Percentiles rank a stretch among this genome's conserved stretches.
These are phyloP conservation scores for Leucophenga maculata DNA, from an alignment of 2,888 invertebrate species.

Conservation along the genomic window DNA sequence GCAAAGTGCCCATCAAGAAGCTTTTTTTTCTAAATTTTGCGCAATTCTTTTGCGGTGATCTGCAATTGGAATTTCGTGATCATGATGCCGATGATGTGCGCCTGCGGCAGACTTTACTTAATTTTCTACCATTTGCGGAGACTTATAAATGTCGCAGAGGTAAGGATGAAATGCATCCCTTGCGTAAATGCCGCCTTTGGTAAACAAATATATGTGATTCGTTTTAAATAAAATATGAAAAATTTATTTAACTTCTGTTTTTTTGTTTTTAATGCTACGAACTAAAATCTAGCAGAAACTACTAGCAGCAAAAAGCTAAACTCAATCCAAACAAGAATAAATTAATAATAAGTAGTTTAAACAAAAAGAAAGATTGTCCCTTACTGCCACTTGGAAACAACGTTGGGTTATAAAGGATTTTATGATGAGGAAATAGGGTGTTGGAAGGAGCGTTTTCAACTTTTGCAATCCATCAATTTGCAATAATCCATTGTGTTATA, in stretches of 20 bases:
- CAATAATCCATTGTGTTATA: too few species aligned
- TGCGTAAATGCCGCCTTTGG: constrained; percentile 57
- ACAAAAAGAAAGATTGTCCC: too few species aligned
- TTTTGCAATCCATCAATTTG: too few species aligned
- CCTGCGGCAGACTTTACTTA: constrained; percentile 50
- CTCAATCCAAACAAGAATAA: too few species aligned
- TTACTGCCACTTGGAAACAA: too few species aligned
- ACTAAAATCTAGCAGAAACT: neutral
- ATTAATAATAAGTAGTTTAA: too few species aligned
- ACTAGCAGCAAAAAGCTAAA: too few species aligned
- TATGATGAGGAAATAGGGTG: too few species aligned
- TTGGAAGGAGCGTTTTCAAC: too few species aligned
- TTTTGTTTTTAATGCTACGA: neutral
- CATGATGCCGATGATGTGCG: constrained; percentile 64
- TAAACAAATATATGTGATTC: constrained; percentile 30
- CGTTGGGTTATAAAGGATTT: too few species aligned
- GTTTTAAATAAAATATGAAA: constrained; percentile 6
- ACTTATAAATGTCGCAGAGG: constrained; percentile 48
- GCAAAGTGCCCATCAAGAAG: constrained; percentile 37
- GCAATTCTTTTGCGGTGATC: constrained; percentile 64
- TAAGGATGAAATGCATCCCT: constrained; percentile 54
- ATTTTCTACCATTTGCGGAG: constrained; percentile 56
- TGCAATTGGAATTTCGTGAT: constrained; percentile 33
- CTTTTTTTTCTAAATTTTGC: constrained; percentile 63
- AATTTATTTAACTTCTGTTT: neutral